Base-by-base conservation (phyloP, 1,140 invertebrate genomes). In the Teleopsis dalmanni region DNA sequence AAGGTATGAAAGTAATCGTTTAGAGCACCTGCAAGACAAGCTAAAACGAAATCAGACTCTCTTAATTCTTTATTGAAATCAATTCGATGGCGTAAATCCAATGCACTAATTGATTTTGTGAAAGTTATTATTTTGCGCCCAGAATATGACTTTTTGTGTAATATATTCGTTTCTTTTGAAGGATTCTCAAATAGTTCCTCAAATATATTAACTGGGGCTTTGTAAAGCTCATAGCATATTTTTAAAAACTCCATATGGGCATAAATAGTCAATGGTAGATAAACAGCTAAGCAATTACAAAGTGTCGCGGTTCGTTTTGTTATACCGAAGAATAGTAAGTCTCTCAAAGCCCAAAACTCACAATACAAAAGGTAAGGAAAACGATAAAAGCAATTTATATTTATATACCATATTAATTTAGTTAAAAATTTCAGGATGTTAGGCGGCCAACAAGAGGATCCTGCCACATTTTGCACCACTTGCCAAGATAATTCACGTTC, bases 81-180 rank as follows among this genome's bases (percentile, higher is more conserved):
- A 18, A 83, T 79, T 26, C 54, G 53, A 4, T 54, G 46, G 5
- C 64, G 57, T 3, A 76, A 38, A n/a, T 58, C 29, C 0, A 76
- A 73, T 3, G 72, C 59, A 50, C 78, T 73, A 3, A 89, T 76
- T 1, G 81, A 78, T 0, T 81, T 78, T 0, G 85, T 86, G 80
- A 87, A 89, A 3, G 82, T 78, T 2, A 87, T 78, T 2, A 86
- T 81, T 72, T 89, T 88, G 48, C 86, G 75, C 7, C 86, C 87
- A 47, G 82, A 85, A 6, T 84, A 75, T 0, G 83, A 84, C 19
- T 83, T 77, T 9, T 79, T 83, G 58, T 86, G 80, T 6, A 87
- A 61, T 7, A 80, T 75, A 60, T 80, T 75, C 66, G 76, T 46
- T 65, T 74, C 62, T 26, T 68, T 56, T 6, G 66, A 65, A 18